These are phyloP conservation scores for Tiaroga cobitis DNA, from an alignment of 2,797 vertebrate genomes.

Conservation along the genomic window DNA sequence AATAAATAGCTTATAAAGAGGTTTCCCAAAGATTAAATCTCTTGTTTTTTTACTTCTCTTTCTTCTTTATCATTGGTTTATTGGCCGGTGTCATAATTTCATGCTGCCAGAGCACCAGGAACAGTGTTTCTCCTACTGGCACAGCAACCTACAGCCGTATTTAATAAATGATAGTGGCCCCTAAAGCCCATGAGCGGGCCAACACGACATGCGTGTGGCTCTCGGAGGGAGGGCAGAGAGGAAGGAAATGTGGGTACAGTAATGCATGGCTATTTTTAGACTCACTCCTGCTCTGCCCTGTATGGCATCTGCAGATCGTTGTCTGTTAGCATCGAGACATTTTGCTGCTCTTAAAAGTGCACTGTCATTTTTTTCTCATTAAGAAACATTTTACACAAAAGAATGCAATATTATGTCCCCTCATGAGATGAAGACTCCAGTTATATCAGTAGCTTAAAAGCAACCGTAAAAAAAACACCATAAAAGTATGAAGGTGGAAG, in stretches of 20 bases:
- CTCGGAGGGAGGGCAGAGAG: background rate
- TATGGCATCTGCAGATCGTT: slow-evolving; percentile 26
- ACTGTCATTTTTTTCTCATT: background rate
- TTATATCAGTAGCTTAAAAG: slow-evolving; percentile 9
- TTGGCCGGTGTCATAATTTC: slow-evolving; percentile 67
- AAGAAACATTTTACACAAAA: slow-evolving; percentile 1
- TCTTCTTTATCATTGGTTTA: slow-evolving; percentile 60
- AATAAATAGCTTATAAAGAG: slow-evolving; percentile 1
- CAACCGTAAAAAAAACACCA: slow-evolving; percentile 8
- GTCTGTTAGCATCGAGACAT: slow-evolving; percentile 14
- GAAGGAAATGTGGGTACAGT: slow-evolving; percentile 17
- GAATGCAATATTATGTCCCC: background rate
- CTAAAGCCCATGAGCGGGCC: slow-evolving; percentile 10
- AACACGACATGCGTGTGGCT: background rate
- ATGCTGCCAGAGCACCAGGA: slow-evolving; percentile 66
- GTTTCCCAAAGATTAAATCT: slow-evolving; percentile 70
- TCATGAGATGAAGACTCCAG: background rate
- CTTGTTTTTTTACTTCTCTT: slow-evolving; percentile 58
- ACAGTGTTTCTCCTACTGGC: slow-evolving; percentile 53
- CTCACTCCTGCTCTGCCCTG: background rate
- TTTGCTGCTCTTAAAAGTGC: background rate
- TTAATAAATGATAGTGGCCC: slow-evolving; percentile 59
- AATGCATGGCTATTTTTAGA: slow-evolving; percentile 50
- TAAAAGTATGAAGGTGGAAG: background rate
- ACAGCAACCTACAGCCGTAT: slow-evolving; percentile 38